phyloP scores from a whole-genome alignment of 2,888 invertebrate species.

The Ypsolopha sequella region DNA sequence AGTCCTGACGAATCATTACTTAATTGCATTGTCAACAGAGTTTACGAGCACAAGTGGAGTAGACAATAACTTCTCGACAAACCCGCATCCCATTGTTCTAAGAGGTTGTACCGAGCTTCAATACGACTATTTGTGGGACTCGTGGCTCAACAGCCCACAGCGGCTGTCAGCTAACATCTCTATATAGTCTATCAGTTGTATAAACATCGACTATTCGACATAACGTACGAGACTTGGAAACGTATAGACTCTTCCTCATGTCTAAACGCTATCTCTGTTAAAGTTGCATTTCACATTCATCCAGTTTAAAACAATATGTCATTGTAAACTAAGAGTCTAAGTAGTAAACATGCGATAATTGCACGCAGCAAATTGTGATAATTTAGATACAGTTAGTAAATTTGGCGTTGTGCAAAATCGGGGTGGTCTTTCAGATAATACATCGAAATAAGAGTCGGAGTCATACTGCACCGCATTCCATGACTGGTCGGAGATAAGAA shows the following conservation, averaged over 20 bases:
- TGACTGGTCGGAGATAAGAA: conserved; percentile 10
- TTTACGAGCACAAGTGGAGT: conserved; percentile 23
- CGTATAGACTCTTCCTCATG: no score
- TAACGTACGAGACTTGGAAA: background rate
- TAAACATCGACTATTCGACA: background rate
- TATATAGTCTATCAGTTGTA: background rate
- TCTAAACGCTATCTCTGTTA: no score
- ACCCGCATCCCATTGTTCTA: conserved; percentile 51
- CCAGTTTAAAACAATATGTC: conserved; percentile 1
- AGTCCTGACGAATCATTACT: conserved; percentile 28
- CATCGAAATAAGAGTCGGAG: background rate
- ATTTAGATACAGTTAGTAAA: no score
- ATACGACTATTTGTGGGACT: background rate
- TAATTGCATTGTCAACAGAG: conserved; percentile 39
- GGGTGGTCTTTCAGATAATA: no score
- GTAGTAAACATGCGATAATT: background rate
- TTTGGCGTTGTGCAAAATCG: no score
- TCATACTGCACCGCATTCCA: conserved; percentile 13
- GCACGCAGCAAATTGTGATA: no score
- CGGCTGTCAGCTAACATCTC: background rate
- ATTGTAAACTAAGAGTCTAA: background rate
- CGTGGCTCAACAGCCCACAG: background rate
- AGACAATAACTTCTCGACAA: conserved; percentile 25
- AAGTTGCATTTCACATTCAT: no score
- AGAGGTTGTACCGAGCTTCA: background rate